phyloP scores from a whole-genome alignment of 2,888 invertebrate species.

The Ptychoptera albimana region DNA sequence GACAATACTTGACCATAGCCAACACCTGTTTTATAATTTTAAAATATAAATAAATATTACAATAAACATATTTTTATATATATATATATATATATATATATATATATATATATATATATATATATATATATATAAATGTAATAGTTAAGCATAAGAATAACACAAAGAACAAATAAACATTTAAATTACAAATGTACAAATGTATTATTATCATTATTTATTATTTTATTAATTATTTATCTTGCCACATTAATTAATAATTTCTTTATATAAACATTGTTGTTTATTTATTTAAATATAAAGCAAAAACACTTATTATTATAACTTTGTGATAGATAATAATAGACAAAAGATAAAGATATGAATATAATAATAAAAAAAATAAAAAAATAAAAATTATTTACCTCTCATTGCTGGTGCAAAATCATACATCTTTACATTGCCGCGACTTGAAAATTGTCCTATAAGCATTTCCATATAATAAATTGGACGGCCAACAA shows the following conservation, averaged over 20 bases:
- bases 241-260: no score
- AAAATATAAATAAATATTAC: constrained; percentile 8
- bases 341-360: no score
- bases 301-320: no score
- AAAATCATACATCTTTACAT: constrained; percentile 48
- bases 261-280: no score
- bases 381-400: constrained; percentile 7
- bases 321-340: no score
- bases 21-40: constrained; percentile 28
- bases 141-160: constrained; percentile 4
- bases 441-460: constrained; percentile 54
- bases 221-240: no score
- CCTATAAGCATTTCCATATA: constrained; percentile 58
- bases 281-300: no score
- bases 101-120: constrained; percentile 2
- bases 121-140: no score
- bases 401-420: constrained; percentile 55
- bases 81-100: not conserved
- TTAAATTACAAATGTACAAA: no score
- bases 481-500: constrained; percentile 53
- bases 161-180: no score
- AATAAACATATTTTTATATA: no score
- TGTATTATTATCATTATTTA: no score
- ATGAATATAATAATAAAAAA: not conserved
- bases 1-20: constrained; percentile 40